These are phyloP conservation scores for Stomatorhinus walkeri DNA, from an alignment of 2,797 vertebrate species.

Conservation along the genomic window DNA sequence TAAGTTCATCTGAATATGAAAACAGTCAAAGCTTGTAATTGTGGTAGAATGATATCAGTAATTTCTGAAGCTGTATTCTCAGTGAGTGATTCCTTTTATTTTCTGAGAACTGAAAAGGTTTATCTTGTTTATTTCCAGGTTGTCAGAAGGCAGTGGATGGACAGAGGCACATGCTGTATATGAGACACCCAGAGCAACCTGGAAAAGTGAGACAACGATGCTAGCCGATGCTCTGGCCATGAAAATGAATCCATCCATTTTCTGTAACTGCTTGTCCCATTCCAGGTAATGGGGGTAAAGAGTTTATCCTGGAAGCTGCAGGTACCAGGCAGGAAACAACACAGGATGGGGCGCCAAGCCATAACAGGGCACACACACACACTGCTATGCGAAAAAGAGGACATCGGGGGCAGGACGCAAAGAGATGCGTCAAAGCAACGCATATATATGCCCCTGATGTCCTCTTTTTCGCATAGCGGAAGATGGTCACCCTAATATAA, in stretches of 20 bases:
- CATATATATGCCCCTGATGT: neutral
- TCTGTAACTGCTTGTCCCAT: neutral
- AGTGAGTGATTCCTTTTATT: neutral
- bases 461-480: no score
- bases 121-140: neutral
- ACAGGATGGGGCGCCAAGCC: neutral
- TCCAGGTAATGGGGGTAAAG: neutral
- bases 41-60: neutral
- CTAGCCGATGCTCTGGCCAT: neutral
- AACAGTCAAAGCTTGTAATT: neutral
- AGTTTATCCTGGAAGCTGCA: neutral
- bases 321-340: neutral
- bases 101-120: neutral
- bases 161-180: neutral
- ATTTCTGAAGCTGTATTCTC: neutral
- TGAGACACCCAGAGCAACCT: neutral
- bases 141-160: neutral
- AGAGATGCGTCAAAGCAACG: neutral
- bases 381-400: neutral
- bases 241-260: neutral
- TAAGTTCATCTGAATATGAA: neutral
- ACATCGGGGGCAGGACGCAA: neutral
- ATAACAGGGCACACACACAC: neutral
- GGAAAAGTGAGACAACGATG: neutral
- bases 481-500: no score